A percentile compares a stretch with the other conserved stretches of the same genome.
phyloP scores from a whole-genome alignment of 2,113 vertebrate species.

The Andinoacara biseriatus region DNA sequence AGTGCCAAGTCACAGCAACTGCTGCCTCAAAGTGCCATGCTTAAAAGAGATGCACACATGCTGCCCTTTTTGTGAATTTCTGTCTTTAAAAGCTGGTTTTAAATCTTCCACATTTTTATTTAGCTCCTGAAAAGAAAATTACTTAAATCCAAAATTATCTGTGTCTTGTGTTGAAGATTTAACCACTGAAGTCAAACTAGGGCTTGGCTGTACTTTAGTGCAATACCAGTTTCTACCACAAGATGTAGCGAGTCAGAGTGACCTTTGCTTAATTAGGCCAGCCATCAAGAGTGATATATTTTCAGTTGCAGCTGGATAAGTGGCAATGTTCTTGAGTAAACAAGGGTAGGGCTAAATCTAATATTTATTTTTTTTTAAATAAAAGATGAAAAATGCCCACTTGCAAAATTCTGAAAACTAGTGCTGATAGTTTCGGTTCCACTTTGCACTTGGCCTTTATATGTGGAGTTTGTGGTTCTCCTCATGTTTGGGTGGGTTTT shows the following conservation, averaged over 20 bases:
- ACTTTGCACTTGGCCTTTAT: not conserved
- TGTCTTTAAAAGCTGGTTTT: not conserved
- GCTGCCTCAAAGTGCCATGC: no score
- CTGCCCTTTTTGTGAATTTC: not conserved
- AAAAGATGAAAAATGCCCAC: not conserved
- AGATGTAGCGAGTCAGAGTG: not conserved
- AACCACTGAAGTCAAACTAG: not conserved
- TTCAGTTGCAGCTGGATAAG: not conserved
- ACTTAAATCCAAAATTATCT: not conserved
- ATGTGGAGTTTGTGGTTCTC: no score
- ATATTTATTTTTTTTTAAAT: not conserved
- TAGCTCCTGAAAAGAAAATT: not conserved
- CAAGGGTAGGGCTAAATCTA: not conserved
- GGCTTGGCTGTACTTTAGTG: not conserved
- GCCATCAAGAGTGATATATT: not conserved
- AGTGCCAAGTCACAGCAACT: no score
- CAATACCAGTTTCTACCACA: not conserved
- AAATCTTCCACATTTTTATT: not conserved
- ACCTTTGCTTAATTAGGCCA: not conserved
- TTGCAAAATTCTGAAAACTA: not conserved
- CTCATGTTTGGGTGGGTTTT: no score
- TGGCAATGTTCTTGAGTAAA: not conserved
- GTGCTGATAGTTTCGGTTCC: not conserved
- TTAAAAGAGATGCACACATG: not conserved
- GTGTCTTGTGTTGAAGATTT: not conserved